phyloP scores from a whole-genome alignment of 1,140 invertebrate species.

The Hyles euphorbiae region DNA sequence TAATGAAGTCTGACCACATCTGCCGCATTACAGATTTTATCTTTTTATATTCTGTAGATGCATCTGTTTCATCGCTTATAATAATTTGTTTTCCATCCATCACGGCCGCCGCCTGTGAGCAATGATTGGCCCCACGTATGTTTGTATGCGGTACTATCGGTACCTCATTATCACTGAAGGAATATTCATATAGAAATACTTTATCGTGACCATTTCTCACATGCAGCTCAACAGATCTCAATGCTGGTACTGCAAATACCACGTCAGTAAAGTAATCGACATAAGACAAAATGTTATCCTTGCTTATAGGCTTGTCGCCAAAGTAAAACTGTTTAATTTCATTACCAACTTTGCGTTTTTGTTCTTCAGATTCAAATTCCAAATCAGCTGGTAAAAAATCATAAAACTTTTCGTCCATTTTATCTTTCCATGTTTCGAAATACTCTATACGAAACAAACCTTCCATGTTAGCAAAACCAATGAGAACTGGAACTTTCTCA shows the following conservation, averaged over 20 bases:
- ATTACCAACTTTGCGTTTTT: conserved; percentile 13
- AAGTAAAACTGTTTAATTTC: conserved; percentile 10
- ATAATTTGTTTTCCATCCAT: conserved; percentile 8
- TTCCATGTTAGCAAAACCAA: conserved; percentile 32
- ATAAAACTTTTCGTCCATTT: conserved; percentile 30
- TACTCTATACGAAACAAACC: conserved; percentile 15
- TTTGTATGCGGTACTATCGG: conserved; percentile 19
- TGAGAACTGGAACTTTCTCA: conserved; percentile 21
- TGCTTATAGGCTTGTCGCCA: conserved; percentile 17
- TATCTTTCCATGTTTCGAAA: conserved; percentile 21
- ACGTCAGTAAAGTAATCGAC: conserved; percentile 37
- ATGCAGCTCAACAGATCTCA: conserved; percentile 31
- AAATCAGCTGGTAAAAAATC: conserved; percentile 28
- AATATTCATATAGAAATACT: conserved; percentile 43
- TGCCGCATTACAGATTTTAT: conserved; percentile 18
- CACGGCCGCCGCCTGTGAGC: conserved; percentile 21
- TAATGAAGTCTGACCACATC: conserved; percentile 23
- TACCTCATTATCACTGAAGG: conserved; percentile 25
- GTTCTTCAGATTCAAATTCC: conserved; percentile 15
- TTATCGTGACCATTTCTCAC: conserved; percentile 27
- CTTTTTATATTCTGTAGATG: conserved; percentile 13
- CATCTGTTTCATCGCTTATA: conserved; percentile 6
- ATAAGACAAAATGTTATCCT: conserved; percentile 25
- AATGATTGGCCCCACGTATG: conserved; percentile 28
- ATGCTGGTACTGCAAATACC: conserved; percentile 25